Evolutionary conservation across 2,797 vertebrate genomes (phyloP).

Genomic region (Crocidura indochinensis): DNA sequence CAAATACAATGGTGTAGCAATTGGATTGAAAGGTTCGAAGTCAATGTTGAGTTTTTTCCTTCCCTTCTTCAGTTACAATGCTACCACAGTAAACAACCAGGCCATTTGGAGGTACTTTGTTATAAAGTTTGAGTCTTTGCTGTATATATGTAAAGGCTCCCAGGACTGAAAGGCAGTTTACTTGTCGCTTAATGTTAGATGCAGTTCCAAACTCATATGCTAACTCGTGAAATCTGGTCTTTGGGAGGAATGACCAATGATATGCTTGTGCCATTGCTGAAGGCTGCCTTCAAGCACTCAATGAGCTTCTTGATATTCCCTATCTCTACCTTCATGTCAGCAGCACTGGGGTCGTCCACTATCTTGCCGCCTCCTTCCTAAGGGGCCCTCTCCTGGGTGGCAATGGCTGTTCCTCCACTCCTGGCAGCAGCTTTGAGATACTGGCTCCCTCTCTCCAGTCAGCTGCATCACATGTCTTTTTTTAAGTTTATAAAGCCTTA

Average conservation of each 20-base stretch:
- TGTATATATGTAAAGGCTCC: conserved; percentile 99
- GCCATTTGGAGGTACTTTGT: conserved; percentile 99
- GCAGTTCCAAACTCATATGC: conserved; percentile 99
- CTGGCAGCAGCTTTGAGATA: too few relatives aligned
- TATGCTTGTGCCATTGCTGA: conserved; percentile 99
- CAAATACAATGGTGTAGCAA: conserved; percentile 99
- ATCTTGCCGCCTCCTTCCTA: too few relatives aligned
- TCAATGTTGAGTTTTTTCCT: conserved; percentile 99
- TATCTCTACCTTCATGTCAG: too few relatives aligned
- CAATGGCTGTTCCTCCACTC: too few relatives aligned
- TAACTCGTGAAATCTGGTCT: conserved; percentile 99
- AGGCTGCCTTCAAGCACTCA: conserved; percentile 27
- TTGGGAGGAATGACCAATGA: conserved; percentile 99
- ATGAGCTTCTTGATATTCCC: neutral
- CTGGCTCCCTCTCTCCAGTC: too few relatives aligned
- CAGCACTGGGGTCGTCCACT: too few relatives aligned
- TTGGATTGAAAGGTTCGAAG: conserved; percentile 99
- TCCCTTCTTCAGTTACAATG: conserved; percentile 99
- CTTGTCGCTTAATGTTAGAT: conserved; percentile 99
- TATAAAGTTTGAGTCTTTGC: conserved; percentile 99
- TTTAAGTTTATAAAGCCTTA: conserved; percentile 93
- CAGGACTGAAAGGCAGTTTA: conserved; percentile 99
- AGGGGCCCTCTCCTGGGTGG: too few relatives aligned
- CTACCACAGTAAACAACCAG: conserved; percentile 99
- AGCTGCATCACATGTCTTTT: too few relatives aligned